Conservation (phyloP, 2,113 vertebrate genomes). For the Solenodon paradoxus region DNA sequence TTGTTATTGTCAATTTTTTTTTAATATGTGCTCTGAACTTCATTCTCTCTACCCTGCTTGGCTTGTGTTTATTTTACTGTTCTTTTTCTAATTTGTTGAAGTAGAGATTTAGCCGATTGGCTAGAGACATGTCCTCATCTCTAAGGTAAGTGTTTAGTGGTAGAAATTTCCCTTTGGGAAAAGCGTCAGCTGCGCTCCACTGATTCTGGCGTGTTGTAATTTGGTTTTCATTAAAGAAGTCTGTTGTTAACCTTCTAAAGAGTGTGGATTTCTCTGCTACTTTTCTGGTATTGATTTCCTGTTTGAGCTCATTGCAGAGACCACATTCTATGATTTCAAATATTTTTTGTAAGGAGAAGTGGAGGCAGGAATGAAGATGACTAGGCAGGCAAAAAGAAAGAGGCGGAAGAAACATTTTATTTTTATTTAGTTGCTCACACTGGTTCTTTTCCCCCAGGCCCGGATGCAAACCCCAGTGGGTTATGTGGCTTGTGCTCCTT, state of each 20-base stretch:
- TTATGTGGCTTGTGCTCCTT: too few species aligned
- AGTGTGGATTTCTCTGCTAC: background rate
- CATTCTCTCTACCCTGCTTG: too few species aligned
- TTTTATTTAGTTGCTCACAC: too few species aligned
- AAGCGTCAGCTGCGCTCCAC: background rate
- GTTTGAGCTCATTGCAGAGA: background rate
- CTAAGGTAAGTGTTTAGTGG: background rate
- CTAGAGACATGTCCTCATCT: background rate
- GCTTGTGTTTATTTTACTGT: background rate
- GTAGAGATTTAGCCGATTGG: background rate
- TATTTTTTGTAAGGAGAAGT: too few species aligned
- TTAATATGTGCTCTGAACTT: background rate
- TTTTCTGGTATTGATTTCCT: background rate
- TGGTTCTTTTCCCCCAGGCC: too few species aligned
- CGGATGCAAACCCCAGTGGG: too few species aligned
- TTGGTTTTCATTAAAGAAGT: background rate
- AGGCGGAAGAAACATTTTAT: too few species aligned
- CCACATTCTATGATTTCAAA: background rate
- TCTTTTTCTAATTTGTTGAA: background rate
- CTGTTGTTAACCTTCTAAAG: background rate
- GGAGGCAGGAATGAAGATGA: too few species aligned
- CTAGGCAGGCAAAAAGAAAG: too few species aligned
- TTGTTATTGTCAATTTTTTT: background rate
- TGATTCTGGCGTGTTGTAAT: background rate
- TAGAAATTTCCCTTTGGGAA: background rate